phyloP scores from a whole-genome alignment of 2,888 invertebrate genomes.

The Ellobium chinense region DNA sequence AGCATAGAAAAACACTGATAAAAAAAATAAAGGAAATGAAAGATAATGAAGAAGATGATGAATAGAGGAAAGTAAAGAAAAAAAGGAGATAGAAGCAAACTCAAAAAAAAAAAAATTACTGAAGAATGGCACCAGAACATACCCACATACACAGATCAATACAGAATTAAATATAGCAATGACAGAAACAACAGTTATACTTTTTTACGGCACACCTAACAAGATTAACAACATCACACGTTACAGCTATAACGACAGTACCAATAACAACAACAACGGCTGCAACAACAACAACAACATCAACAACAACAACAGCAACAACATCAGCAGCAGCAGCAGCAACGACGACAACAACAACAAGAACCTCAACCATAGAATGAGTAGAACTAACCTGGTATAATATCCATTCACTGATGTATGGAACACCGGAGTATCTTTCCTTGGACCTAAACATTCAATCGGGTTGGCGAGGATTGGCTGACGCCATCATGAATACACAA shows the following conservation, averaged over 20 bases:
- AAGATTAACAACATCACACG: no score
- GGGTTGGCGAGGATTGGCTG: no score
- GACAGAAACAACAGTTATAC: no score
- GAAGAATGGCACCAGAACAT: no score
- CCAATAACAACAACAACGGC: background rate
- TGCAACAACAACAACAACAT: no score
- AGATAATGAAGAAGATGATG: background rate
- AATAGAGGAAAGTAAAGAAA: background rate
- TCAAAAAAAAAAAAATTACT: background rate
- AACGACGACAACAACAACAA: background rate
- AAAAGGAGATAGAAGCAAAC: background rate
- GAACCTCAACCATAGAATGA: background rate
- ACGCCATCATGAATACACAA: no score
- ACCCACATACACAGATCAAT: no score
- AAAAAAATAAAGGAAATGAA: background rate
- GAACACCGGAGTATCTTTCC: constrained; percentile 38
- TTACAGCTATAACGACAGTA: no score
- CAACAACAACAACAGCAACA: background rate
- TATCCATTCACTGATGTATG: constrained; percentile 40
- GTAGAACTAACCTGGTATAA: constrained; percentile 32
- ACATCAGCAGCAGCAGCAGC: background rate
- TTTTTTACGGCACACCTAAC: no score
- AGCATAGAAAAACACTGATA: background rate
- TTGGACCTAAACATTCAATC: constrained; percentile 34
- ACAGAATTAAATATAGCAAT: no score